Base-by-base conservation (phyloP, 2,113 vertebrate species). In the Ifrita kowaldi region DNA sequence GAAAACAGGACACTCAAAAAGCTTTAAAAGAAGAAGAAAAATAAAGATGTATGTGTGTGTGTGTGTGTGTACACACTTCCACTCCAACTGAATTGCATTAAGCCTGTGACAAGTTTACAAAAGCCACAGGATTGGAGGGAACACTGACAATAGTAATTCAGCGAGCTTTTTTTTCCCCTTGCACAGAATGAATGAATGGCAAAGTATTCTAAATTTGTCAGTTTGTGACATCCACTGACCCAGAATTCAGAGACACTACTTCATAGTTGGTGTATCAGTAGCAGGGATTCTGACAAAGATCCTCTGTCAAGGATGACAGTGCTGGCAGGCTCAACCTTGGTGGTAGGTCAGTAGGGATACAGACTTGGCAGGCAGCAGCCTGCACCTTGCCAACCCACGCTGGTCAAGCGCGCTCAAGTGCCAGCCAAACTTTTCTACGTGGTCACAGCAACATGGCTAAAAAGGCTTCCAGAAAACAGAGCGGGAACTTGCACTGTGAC, bases 221-320 rank as follows among this genome's bases (percentile, higher is more conserved):
- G 94, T 96, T 94, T 97, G 95, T 96, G 95, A 96, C 95, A 97
- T 84, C 14, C 93, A 95, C 79, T 96, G 95, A 97, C 94, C 96
- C 96, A 97, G 97, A 97, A 97, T 94, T 93, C 87, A 95, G 95
- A 97, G 96, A 97, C 94, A 96, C 95, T 96, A 96, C 90, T 95
- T 96, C 95, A 97, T 95, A 96, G 95, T 9, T 95, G 91, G 89
- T 95, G 84, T 84, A 96, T 93, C 92, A 86, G 90, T 73, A 79
- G 93, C 96, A 96, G 95, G 47, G 33, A 64, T 33, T 73, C 50
- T 91, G 96, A 96, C 94, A 96, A 97, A 97, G 95, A 87, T 97
- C 92, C 93, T 97, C 94, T 97, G 96, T 97, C 84, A 84, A 59
- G 90, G 93, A 89, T 95, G 95, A 91, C 94, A 96, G 96, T 44